Evolutionary conservation across 2,113 vertebrate species (phyloP).

Genomic region (Furnarius figulus): DNA sequence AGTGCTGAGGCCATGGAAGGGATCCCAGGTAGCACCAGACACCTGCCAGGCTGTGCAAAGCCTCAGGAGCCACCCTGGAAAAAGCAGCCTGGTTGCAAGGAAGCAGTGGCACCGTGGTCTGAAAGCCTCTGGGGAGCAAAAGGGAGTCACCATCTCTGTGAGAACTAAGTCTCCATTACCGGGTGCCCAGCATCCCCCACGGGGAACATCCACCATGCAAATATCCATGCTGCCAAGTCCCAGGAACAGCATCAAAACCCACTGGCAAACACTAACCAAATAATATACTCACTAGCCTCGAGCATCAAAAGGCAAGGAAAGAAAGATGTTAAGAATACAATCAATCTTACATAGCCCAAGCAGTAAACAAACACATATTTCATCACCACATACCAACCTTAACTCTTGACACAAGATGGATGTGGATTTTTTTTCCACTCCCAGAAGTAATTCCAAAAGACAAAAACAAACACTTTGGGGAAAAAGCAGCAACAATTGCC

Average conservation of each 20-base stretch:
- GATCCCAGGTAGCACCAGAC: not conserved
- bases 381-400: conserved; percentile 43
- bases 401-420: conserved; percentile 52
- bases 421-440: not conserved
- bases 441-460: conserved; percentile 45
- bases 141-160: not conserved
- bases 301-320: conserved; percentile 41
- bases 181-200: fast-evolving
- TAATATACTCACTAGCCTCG: conserved; percentile 3
- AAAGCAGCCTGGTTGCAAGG: not conserved
- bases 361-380: conserved; percentile 70
- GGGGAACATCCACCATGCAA: not conserved
- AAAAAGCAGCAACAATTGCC: not conserved
- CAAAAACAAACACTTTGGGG: conserved; percentile 16
- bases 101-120: fast-evolving
- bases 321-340: conserved; percentile 43
- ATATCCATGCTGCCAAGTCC: not conserved
- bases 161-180: not conserved
- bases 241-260: not conserved
- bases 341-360: conserved; percentile 43
- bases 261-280: not conserved
- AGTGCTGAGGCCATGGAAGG: not conserved
- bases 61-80: not conserved
- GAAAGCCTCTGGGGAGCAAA: not conserved
- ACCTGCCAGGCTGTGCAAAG: not conserved